These are phyloP conservation scores for Apoderus coryli DNA, from an alignment of 2,888 invertebrate genomes.

Conservation along the genomic window DNA sequence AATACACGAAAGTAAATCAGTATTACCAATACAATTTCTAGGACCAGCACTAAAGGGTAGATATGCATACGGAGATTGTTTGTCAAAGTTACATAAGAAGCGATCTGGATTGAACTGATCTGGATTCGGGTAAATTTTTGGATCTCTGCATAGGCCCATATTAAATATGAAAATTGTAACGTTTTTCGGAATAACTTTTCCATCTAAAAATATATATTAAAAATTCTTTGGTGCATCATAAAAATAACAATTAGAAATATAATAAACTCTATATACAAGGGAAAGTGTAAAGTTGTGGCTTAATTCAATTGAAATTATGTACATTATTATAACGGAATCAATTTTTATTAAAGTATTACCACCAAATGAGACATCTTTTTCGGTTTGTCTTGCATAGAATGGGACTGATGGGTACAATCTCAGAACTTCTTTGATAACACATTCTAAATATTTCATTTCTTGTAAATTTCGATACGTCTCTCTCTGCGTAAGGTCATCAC, in stretches of 20 bases:
- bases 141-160: conserved; percentile 35
- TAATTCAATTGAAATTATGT: no score
- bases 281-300: no score
- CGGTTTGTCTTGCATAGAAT: conserved; percentile 18
- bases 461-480: conserved; percentile 27
- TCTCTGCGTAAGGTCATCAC: conserved; percentile 16
- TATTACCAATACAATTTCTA: conserved; percentile 46
- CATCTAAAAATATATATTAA: conserved; percentile 21
- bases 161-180: conserved; percentile 32
- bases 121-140: conserved; percentile 38
- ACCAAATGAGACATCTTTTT: conserved; percentile 15
- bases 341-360: no score
- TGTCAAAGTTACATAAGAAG: conserved; percentile 31
- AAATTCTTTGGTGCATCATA: no score
- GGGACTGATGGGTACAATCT: conserved; percentile 26
- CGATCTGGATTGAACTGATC: conserved; percentile 39
- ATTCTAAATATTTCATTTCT: conserved; percentile 26
- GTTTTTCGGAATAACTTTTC: conserved; percentile 26
- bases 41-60: conserved; percentile 50
- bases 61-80: conserved; percentile 37
- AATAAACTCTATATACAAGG: no score
- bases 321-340: no score
- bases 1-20: no score
- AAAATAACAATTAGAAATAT: no score
- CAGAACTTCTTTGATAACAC: conserved; percentile 25